Evolutionary conservation across 2,113 vertebrate species (phyloP).

Genomic region (Rhineura floridana): DNA sequence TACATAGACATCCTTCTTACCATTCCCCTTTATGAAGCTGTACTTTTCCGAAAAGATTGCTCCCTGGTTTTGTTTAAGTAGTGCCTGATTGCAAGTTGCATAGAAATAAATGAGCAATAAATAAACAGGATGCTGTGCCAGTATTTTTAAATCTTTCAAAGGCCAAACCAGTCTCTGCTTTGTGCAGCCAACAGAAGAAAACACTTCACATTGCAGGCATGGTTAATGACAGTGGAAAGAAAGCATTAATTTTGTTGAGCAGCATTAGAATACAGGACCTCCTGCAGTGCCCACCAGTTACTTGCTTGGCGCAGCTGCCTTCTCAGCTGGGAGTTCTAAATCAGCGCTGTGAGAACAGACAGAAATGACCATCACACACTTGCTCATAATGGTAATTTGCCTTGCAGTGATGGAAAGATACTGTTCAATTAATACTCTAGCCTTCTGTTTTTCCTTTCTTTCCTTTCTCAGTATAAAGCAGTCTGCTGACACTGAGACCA

Average conservation of each 20-base stretch:
- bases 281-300: slow-evolving; percentile 62
- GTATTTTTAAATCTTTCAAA: slow-evolving; percentile 44
- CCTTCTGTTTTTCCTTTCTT: slow-evolving; percentile 47
- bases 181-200: slow-evolving; percentile 44
- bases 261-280: slow-evolving; percentile 51
- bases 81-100: slow-evolving; percentile 33
- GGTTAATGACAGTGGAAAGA: slow-evolving; percentile 57
- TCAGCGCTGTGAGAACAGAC: slow-evolving; percentile 57
- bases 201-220: slow-evolving; percentile 51
- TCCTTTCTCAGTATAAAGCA: slow-evolving; percentile 26
- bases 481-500: background rate
- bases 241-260: slow-evolving; percentile 64
- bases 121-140: slow-evolving; percentile 14
- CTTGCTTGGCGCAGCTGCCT: slow-evolving; percentile 68
- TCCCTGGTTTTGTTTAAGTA: slow-evolving; percentile 14
- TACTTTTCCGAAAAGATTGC: slow-evolving; percentile 33
- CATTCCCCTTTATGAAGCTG: background rate
- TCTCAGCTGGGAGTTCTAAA: slow-evolving; percentile 71
- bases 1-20: background rate
- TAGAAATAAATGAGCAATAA: slow-evolving; percentile 12
- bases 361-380: slow-evolving; percentile 60
- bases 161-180: slow-evolving; percentile 18
- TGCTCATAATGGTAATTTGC: slow-evolving; percentile 37
- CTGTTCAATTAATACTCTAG: slow-evolving; percentile 40
- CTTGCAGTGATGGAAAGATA: slow-evolving; percentile 52